phyloP scores from a whole-genome alignment of 2,797 vertebrate species.

The Brachyalestes nurse region DNA sequence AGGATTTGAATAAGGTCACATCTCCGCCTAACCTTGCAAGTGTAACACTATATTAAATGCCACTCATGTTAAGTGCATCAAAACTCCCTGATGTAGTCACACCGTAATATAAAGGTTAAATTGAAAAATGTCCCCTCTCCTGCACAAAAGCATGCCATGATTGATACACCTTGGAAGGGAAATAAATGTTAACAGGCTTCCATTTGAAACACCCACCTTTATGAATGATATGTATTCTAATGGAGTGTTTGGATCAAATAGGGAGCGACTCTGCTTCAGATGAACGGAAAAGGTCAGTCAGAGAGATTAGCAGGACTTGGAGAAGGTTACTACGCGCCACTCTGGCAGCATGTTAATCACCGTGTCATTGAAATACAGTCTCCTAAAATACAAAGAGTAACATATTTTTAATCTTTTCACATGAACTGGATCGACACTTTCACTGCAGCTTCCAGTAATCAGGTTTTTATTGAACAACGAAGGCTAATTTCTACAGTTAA shows the following conservation, averaged over 20 bases:
- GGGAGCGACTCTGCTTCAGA: slow-evolving; percentile 75
- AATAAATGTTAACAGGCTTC: slow-evolving; percentile 82
- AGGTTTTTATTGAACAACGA: not conserved
- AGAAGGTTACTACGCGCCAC: slow-evolving; percentile 52
- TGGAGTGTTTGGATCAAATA: slow-evolving; percentile 71
- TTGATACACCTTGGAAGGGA: slow-evolving; percentile 88
- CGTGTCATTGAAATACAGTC: slow-evolving; percentile 30
- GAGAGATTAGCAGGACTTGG: slow-evolving; percentile 61
- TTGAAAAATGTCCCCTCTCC: slow-evolving; percentile 93
- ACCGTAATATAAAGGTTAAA: slow-evolving; percentile 88
- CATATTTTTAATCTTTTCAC: slow-evolving; percentile 29
- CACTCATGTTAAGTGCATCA: slow-evolving; percentile 92
- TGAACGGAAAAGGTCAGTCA: slow-evolving; percentile 77
- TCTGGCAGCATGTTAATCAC: slow-evolving; percentile 59
- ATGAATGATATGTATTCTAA: slow-evolving; percentile 75
- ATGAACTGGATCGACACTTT: slow-evolving; percentile 11
- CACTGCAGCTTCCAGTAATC: not conserved
- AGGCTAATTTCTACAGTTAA: slow-evolving; percentile 6
- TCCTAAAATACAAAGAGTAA: slow-evolving; percentile 28
- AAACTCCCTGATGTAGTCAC: slow-evolving; percentile 84
- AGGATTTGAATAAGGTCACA: slow-evolving; percentile 99
- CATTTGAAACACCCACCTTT: slow-evolving; percentile 65
- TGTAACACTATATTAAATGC: slow-evolving; percentile 98
- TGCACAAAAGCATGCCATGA: slow-evolving; percentile 80
- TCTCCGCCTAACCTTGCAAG: slow-evolving; percentile 88